These are phyloP conservation scores for Stratiomys singularior DNA, from an alignment of 2,888 invertebrate species.

Conservation along the genomic window DNA sequence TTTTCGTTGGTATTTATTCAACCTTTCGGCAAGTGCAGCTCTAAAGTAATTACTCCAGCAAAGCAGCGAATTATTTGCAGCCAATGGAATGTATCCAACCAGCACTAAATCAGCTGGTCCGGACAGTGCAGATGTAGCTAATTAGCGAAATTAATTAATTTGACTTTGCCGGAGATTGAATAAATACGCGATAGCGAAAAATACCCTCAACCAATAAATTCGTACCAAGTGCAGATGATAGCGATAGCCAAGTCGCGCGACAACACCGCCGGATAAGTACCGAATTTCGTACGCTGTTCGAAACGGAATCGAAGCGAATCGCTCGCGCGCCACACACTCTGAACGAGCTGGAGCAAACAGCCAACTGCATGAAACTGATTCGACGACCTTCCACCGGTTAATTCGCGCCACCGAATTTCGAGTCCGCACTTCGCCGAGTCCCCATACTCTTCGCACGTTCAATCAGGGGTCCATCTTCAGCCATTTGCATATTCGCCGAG, in stretches of 20 bases:
- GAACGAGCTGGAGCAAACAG: slow-evolving; percentile 40
- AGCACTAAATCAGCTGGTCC: neutral
- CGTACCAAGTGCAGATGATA: neutral
- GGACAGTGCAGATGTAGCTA: neutral
- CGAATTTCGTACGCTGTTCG: slow-evolving; percentile 18
- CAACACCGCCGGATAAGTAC: neutral
- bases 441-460: neutral
- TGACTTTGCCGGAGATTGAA: neutral
- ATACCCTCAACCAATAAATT: slow-evolving; percentile 2
- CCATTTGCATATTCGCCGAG: slow-evolving; percentile 31
- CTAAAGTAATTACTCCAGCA: no score
- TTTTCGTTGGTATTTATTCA: neutral
- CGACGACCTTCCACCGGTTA: slow-evolving; percentile 17
- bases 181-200: neutral
- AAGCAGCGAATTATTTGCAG: no score
- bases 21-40: no score
- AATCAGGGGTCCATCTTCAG: slow-evolving; percentile 12
- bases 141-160: slow-evolving; percentile 6
- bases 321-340: slow-evolving; percentile 41
- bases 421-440: slow-evolving; percentile 7
- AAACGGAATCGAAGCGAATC: slow-evolving; percentile 23
- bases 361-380: slow-evolving; percentile 44
- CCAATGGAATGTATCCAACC: neutral
- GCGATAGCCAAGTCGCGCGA: neutral
- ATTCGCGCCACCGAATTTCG: slow-evolving; percentile 16